Conservation (phyloP, 2,113 vertebrate genomes). For the Caranx melampygus region DNA sequence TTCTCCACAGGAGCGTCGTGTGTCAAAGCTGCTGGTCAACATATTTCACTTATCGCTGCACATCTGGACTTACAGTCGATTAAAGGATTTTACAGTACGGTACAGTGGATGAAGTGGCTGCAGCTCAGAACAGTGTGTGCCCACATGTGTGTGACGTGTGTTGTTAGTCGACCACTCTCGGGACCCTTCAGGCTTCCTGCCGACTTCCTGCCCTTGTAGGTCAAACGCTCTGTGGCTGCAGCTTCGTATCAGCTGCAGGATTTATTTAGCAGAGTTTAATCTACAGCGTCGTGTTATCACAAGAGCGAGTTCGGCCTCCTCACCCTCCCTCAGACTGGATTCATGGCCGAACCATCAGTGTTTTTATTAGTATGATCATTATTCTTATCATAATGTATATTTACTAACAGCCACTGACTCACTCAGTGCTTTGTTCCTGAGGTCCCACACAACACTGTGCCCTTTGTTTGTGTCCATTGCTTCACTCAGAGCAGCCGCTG, state of each 20-base stretch:
- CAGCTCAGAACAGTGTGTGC: neutral
- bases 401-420: neutral
- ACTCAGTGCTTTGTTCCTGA: neutral
- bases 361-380: neutral
- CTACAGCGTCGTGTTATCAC: neutral
- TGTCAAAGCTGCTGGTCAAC: neutral
- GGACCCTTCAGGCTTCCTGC: neutral
- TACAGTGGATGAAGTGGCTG: neutral
- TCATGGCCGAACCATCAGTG: neutral
- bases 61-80: neutral
- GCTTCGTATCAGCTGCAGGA: slow-evolving; percentile 11
- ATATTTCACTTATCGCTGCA: neutral
- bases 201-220: slow-evolving; percentile 6
- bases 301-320: slow-evolving; percentile 1
- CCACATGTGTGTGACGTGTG: neutral
- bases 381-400: neutral
- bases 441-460: slow-evolving; percentile 8
- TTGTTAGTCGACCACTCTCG: neutral
- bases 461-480: slow-evolving; percentile 45
- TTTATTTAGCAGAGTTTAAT: slow-evolving; percentile 34
- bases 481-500: slow-evolving; percentile 26
- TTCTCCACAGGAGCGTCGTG: neutral
- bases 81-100: neutral
- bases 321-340: neutral
- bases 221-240: neutral